Conservation (phyloP, 2,797 vertebrate genomes). For the Eospalax fontanierii region DNA sequence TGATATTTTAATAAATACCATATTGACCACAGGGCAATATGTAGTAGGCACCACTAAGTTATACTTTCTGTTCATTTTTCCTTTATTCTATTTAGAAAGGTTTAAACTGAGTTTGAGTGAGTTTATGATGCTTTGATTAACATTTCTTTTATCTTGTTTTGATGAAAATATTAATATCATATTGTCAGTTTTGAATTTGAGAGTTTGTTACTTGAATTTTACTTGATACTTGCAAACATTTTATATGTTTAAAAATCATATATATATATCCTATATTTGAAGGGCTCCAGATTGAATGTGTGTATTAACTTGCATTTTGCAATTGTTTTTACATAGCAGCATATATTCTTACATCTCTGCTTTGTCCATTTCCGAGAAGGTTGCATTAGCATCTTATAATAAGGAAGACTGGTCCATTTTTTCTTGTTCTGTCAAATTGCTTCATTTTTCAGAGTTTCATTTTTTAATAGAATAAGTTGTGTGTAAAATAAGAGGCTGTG, state of each 20-base stretch:
- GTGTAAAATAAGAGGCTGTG: background rate
- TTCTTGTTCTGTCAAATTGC: background rate
- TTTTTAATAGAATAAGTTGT: background rate
- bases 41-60: background rate
- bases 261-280: background rate
- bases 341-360: background rate
- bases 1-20: constrained; percentile 16
- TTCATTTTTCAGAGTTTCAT: background rate
- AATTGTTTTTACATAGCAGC: constrained; percentile 29
- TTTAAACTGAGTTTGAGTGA: background rate
- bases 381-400: background rate
- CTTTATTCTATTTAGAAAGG: constrained; percentile 2
- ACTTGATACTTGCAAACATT: constrained; percentile 4
- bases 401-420: background rate
- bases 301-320: background rate
- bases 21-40: background rate
- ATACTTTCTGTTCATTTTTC: background rate
- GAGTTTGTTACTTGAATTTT: background rate
- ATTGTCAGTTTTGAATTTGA: constrained; percentile 22
- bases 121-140: background rate
- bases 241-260: constrained; percentile 51
- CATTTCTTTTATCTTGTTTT: constrained; percentile 13
- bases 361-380: background rate
- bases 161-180: constrained; percentile 18
- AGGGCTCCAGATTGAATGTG: background rate